A percentile compares a stretch with the other conserved stretches of the same genome.
Conservation (phyloP, 2,797 vertebrate species). For the Tarsius wallacei region DNA sequence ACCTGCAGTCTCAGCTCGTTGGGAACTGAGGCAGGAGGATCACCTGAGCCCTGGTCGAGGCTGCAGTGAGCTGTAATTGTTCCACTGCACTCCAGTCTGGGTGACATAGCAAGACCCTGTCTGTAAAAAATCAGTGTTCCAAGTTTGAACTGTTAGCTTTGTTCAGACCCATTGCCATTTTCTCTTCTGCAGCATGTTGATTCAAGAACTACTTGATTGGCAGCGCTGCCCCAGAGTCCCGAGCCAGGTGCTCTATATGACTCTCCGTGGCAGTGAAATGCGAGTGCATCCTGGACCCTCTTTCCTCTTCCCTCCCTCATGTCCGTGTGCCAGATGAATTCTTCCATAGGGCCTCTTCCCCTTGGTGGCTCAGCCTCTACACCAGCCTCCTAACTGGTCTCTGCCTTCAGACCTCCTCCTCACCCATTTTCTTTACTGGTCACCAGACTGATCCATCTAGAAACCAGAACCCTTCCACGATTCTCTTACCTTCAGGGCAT, state of each 20-base stretch:
- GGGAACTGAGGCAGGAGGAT: too few relatives aligned
- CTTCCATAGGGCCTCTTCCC: neutral
- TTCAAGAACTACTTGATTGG: neutral
- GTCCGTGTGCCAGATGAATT: rapidly evolving
- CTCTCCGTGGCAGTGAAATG: too few relatives aligned
- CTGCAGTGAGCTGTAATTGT: too few relatives aligned
- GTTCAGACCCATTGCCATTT: neutral
- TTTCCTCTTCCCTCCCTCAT: neutral
- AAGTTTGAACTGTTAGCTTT: neutral
- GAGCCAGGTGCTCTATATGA: neutral
- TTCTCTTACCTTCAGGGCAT: neutral
- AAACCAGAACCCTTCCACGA: neutral
- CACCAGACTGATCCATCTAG: neutral
- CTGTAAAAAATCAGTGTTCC: neutral
- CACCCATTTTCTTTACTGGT: neutral
- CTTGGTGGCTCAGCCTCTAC: neutral
- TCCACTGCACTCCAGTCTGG: too few relatives aligned
- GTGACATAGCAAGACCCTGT: too few relatives aligned
- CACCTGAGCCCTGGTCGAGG: too few relatives aligned
- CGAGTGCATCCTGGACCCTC: neutral
- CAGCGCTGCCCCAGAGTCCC: neutral
- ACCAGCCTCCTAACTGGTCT: neutral
- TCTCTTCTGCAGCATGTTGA: neutral
- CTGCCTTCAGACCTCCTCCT: neutral
- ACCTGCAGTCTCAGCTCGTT: too few relatives aligned